Percentiles rank a stretch among this genome's conserved stretches.
phyloP scores from a whole-genome alignment of 2,888 invertebrate species.

The Drosophila leonis region DNA sequence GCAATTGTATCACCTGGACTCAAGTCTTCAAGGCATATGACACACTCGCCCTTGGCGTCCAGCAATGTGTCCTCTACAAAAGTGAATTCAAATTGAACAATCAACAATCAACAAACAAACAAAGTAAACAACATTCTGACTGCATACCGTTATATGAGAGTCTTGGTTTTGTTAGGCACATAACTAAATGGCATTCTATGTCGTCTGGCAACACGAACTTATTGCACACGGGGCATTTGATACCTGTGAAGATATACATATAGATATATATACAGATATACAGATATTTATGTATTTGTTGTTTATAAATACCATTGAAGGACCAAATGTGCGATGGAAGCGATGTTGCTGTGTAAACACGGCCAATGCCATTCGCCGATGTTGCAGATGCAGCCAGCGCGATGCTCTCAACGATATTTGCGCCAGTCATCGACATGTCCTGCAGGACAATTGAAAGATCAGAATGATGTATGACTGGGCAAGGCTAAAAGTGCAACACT shows the following conservation, averaged over 20 bases:
- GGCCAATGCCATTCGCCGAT: constrained; percentile 87
- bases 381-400: constrained; percentile 83
- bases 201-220: constrained; percentile 99
- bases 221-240: constrained; percentile 99
- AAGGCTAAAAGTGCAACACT: constrained; percentile 58
- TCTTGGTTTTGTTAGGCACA: constrained; percentile 99
- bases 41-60: constrained; percentile 99
- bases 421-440: constrained; percentile 81
- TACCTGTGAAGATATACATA: constrained; percentile 88
- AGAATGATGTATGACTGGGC: no score
- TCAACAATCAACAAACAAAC: background rate
- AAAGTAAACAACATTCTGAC: background rate
- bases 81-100: background rate
- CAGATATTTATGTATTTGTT: background rate
- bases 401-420: constrained; percentile 84
- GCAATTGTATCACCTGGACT: constrained; percentile 98
- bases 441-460: constrained; percentile 30
- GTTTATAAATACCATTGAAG: constrained; percentile 90
- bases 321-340: constrained; percentile 97
- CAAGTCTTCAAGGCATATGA: constrained; percentile 99
- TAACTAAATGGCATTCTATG: constrained; percentile 99
- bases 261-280: no score
- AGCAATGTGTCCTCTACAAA: constrained; percentile 96
- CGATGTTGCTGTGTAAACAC: constrained; percentile 95
- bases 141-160: constrained; percentile 98